A percentile compares a stretch with the other conserved stretches of the same genome.
Evolutionary conservation across 2,888 invertebrate species (phyloP).

Genomic region (Ennomos quercinarius): DNA sequence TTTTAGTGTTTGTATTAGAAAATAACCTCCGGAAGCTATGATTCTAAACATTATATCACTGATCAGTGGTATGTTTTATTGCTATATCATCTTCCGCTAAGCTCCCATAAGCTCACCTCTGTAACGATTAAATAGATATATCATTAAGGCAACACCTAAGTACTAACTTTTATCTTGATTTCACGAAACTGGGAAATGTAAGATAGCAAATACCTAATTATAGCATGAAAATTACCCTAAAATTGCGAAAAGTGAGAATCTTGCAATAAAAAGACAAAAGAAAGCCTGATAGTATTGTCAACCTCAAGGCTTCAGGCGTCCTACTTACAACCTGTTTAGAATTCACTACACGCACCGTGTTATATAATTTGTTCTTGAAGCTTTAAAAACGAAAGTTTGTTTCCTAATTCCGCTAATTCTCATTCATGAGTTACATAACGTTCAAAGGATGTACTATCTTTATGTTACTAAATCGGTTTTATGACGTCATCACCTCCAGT

Average conservation of each 20-base stretch:
- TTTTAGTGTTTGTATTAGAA: too few relatives aligned
- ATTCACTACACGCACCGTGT: constrained; percentile 25
- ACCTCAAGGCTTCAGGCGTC: constrained; percentile 24
- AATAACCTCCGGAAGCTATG: too few relatives aligned
- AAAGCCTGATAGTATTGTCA: constrained; percentile 20
- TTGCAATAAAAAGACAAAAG: constrained; percentile 14
- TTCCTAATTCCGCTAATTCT: constrained; percentile 31
- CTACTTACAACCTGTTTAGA: constrained; percentile 31
- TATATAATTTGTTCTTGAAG: constrained; percentile 31
- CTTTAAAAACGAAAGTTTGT: constrained; percentile 40
- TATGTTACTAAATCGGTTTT: constrained; percentile 19
- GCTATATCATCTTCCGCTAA: too few relatives aligned
- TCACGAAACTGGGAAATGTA: too few relatives aligned
- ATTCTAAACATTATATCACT: too few relatives aligned
- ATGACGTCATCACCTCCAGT: constrained; percentile 18
- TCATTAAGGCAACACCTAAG: too few relatives aligned
- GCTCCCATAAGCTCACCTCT: too few relatives aligned
- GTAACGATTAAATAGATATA: too few relatives aligned
- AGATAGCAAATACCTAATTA: too few relatives aligned
- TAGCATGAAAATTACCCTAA: not conserved
- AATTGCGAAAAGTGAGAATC: not conserved
- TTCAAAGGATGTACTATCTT: constrained; percentile 27
- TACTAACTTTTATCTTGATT: too few relatives aligned
- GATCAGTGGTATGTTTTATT: too few relatives aligned
- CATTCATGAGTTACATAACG: constrained; percentile 34